Evolutionary conservation across 2,888 invertebrate species (phyloP).

Genomic region (Nyleta sp.): DNA sequence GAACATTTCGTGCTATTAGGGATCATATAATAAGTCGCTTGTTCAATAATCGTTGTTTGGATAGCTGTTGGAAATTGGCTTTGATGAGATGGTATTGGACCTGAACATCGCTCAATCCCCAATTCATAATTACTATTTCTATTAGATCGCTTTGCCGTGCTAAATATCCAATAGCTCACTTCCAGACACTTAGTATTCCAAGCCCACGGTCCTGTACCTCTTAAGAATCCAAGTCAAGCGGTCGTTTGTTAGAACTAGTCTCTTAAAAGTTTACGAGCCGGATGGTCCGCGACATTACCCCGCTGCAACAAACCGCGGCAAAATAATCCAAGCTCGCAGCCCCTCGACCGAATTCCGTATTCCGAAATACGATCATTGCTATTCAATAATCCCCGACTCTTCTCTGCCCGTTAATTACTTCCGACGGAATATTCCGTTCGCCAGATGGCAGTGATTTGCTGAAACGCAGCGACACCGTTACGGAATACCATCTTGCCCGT

Average conservation of each 20-base stretch:
- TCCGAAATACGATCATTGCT: conserved; percentile 47
- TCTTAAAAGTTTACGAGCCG: conserved; percentile 60
- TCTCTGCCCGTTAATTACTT: conserved; percentile 40
- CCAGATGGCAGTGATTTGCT: conserved; percentile 41
- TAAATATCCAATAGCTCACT: conserved; percentile 33
- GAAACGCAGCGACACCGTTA: conserved; percentile 17
- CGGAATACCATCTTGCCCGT: conserved; percentile 17
- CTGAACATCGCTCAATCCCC: not conserved
- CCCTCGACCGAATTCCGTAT: conserved; percentile 22
- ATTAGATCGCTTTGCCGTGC: not conserved
- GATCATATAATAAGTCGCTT: no score
- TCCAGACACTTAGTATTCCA: conserved; percentile 36
- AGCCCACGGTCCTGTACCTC: conserved; percentile 41
- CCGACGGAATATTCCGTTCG: conserved; percentile 29
- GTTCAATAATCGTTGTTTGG: no score
- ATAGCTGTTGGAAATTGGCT: no score
- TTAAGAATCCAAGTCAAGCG: conserved; percentile 40
- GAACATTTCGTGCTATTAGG: no score
- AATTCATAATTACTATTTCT: not conserved
- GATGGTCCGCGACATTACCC: conserved; percentile 44
- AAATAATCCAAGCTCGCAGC: conserved; percentile 20
- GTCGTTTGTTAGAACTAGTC: conserved; percentile 50
- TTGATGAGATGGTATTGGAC: not conserved
- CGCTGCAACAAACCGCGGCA: conserved; percentile 36
- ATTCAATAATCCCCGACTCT: conserved; percentile 44